These are phyloP conservation scores for Drosophila kambysellisi DNA, from an alignment of 2,888 invertebrate species.

Conservation along the genomic window DNA sequence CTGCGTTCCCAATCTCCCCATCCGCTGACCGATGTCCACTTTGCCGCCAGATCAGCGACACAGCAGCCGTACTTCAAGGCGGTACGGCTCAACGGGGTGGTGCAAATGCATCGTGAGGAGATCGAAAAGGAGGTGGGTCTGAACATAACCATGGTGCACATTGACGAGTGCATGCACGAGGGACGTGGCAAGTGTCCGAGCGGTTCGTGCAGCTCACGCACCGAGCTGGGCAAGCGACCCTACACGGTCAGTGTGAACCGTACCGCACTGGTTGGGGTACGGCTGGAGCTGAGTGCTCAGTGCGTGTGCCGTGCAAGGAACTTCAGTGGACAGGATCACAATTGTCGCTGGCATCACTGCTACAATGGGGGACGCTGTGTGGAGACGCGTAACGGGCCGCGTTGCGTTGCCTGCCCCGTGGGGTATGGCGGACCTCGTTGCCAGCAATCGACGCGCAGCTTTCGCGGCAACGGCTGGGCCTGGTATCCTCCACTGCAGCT, in stretches of 20 bases:
- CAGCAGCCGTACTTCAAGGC: constrained; percentile 94
- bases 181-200: constrained; percentile 92
- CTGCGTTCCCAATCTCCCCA: constrained; percentile 92
- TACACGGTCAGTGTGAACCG: constrained; percentile 98
- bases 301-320: constrained; percentile 97
- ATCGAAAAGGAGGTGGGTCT: constrained; percentile 96
- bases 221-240: constrained; percentile 92
- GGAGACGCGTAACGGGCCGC: constrained; percentile 93
- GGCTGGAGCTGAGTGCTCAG: constrained; percentile 95
- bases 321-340: constrained; percentile 92
- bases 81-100: constrained; percentile 96
- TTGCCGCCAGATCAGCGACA: constrained; percentile 94
- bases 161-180: constrained; percentile 97
- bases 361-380: constrained; percentile 98
- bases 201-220: constrained; percentile 96
- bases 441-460: constrained; percentile 97
- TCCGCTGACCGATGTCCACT: constrained; percentile 95
- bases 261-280: constrained; percentile 97
- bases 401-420: constrained; percentile 93
- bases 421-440: constrained; percentile 98
- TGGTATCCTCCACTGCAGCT: constrained; percentile 98
- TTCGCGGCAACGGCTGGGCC: constrained; percentile 97
- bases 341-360: constrained; percentile 94
- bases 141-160: constrained; percentile 98
- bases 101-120: constrained; percentile 96